These are phyloP conservation scores for Barbus barbus DNA, from an alignment of 2,113 vertebrate species.

Conservation along the genomic window DNA sequence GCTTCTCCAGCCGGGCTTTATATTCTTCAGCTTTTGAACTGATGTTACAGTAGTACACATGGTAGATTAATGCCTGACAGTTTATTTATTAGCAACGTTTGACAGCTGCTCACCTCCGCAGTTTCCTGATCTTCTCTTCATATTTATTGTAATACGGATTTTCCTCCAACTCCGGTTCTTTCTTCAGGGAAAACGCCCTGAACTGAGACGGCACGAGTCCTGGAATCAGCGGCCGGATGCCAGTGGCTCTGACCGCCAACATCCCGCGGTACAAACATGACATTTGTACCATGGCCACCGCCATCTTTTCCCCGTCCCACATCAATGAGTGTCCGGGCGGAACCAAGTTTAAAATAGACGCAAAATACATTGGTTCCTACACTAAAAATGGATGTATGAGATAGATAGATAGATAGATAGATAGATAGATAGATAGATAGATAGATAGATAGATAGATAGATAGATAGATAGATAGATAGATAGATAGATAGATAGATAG, in stretches of 20 bases:
- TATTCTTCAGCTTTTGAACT: conserved; percentile 86
- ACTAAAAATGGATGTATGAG: too few relatives aligned
- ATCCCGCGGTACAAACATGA: conserved; percentile 80
- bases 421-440: too few relatives aligned
- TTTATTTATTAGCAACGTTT: neutral
- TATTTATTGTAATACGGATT: conserved; percentile 89
- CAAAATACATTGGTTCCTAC: neutral
- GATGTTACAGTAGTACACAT: conserved; percentile 41
- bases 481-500: too few relatives aligned
- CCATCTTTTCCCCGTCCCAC: conserved; percentile 74
- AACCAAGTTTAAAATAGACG: neutral
- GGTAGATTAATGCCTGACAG: too few relatives aligned
- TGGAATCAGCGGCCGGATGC: conserved; percentile 74
- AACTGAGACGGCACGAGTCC: conserved; percentile 78
- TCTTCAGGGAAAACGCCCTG: conserved; percentile 78
- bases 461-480: too few relatives aligned
- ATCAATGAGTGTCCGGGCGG: conserved; percentile 66
- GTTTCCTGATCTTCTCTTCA: conserved; percentile 85
- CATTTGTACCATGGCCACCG: conserved; percentile 79
- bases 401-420: too few relatives aligned
- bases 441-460: too few relatives aligned
- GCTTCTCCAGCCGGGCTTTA: conserved; percentile 80
- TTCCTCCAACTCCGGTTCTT: conserved; percentile 75
- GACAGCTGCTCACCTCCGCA: conserved; percentile 80
- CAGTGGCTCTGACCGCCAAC: conserved; percentile 78